Conservation (phyloP, 2,797 vertebrate genomes). For the Macropus fuliginosus region DNA sequence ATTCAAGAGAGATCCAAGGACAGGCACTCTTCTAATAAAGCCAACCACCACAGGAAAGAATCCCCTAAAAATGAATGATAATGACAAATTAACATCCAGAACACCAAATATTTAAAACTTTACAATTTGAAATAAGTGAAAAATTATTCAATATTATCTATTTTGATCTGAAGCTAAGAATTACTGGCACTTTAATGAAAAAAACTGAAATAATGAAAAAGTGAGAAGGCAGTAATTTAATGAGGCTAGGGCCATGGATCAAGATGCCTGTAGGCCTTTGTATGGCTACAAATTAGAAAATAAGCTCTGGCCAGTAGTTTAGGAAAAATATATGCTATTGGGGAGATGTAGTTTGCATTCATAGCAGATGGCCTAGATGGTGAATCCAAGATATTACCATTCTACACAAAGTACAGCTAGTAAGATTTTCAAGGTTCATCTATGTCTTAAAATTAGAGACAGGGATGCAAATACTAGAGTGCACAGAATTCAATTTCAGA, state of each 20-base stretch:
- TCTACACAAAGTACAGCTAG: slow-evolving; percentile 3
- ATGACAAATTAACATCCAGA: background rate
- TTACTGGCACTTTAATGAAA: background rate
- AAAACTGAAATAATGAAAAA: background rate
- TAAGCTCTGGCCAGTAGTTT: background rate
- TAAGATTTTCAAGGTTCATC: background rate
- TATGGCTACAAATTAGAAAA: background rate
- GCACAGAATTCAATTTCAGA: background rate
- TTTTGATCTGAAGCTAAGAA: background rate
- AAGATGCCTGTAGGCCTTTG: background rate
- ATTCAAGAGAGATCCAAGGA: slow-evolving; percentile 95
- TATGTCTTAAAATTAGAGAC: slow-evolving; percentile 3
- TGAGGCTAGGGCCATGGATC: background rate
- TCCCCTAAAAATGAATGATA: slow-evolving; percentile 86
- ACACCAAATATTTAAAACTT: background rate
- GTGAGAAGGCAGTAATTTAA: background rate
- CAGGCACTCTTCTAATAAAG: slow-evolving; percentile 96
- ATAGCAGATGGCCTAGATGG: background rate
- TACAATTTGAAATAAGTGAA: background rate
- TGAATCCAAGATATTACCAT: slow-evolving; percentile 20
- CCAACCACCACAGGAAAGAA: slow-evolving; percentile 97
- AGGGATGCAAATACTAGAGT: background rate
- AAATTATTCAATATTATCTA: background rate
- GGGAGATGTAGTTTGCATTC: background rate
- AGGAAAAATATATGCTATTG: background rate